A percentile compares a stretch with the other conserved stretches of the same genome.
phyloP scores from a whole-genome alignment of 1,140 invertebrate species.

The Drosophila ficusphila region DNA sequence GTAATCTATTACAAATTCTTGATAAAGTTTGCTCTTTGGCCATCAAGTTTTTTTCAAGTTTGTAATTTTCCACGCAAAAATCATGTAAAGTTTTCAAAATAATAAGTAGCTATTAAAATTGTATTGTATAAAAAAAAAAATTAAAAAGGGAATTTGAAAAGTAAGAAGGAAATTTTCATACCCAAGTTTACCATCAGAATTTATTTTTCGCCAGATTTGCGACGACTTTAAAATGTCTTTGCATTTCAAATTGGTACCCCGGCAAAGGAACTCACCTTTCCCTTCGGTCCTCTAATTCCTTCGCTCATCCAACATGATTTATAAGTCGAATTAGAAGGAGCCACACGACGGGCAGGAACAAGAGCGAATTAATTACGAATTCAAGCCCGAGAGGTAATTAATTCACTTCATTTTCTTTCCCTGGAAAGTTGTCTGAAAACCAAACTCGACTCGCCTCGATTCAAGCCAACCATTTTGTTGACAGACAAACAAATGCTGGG shows the following conservation, averaged over 20 bases:
- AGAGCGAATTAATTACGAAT: slow-evolving; percentile 54
- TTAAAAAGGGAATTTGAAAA: too few relatives aligned
- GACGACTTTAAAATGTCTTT: slow-evolving; percentile 9
- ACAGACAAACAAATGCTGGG: slow-evolving; percentile 34
- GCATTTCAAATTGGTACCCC: background rate
- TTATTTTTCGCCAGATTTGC: background rate
- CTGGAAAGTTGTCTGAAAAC: slow-evolving; percentile 25
- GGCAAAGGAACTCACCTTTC: slow-evolving; percentile 5
- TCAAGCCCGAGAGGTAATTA: slow-evolving; percentile 55
- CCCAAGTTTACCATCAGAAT: too few relatives aligned
- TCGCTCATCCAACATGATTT: slow-evolving; percentile 41
- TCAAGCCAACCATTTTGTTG: slow-evolving; percentile 35
- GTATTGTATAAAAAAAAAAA: too few relatives aligned
- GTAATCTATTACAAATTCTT: too few relatives aligned
- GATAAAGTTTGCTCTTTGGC: too few relatives aligned
- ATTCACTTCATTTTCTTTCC: slow-evolving; percentile 49
- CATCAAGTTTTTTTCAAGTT: too few relatives aligned
- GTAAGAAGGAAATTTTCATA: too few relatives aligned
- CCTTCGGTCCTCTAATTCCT: slow-evolving; percentile 6
- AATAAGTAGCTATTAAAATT: too few relatives aligned
- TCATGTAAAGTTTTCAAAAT: too few relatives aligned
- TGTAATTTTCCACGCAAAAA: too few relatives aligned
- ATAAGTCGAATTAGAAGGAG: slow-evolving; percentile 36
- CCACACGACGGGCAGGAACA: slow-evolving; percentile 21
- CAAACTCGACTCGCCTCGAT: slow-evolving; percentile 18